These are phyloP conservation scores for Oscheius sp. DNA, from an alignment of 1,140 invertebrate genomes.

Conservation along the genomic window DNA sequence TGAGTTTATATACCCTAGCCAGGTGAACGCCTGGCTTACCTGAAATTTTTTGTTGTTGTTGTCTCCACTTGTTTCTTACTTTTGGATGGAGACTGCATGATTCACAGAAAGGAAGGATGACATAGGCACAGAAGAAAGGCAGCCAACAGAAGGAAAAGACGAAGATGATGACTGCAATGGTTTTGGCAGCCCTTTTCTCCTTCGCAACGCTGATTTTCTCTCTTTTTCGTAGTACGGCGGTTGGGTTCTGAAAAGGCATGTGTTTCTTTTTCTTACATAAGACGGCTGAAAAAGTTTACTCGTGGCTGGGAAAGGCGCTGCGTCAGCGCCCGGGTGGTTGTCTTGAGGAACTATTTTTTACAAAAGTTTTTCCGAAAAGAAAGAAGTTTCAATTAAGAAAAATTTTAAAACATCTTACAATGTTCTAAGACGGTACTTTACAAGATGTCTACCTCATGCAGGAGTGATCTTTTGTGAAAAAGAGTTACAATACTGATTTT, in stretches of 20 bases:
- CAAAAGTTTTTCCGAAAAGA: too few species aligned
- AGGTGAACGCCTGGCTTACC: conserved; percentile 60
- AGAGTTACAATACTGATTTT: too few species aligned
- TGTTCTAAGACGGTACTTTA: too few species aligned
- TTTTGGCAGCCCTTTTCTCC: conserved; percentile 70
- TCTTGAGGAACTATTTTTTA: too few species aligned
- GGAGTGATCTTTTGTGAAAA: too few species aligned
- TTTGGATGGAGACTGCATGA: conserved; percentile 57
- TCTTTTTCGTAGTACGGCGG: conserved; percentile 48
- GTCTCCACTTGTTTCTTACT: conserved; percentile 23
- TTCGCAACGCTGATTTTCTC: conserved; percentile 63
- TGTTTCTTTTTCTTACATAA: too few species aligned
- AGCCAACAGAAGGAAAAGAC: conserved; percentile 71
- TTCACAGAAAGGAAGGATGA: conserved; percentile 69
- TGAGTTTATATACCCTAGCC: conserved; percentile 60
- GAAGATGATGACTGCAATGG: conserved; percentile 70
- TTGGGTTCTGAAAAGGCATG: conserved; percentile 37
- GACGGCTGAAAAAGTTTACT: too few species aligned
- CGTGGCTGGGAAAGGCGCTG: too few species aligned
- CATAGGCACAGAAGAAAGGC: conserved; percentile 70
- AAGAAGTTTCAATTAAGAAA: too few species aligned
- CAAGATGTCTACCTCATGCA: too few species aligned
- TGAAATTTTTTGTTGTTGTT: conserved; percentile 29
- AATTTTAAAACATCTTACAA: too few species aligned
- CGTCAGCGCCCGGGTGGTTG: too few species aligned